Base-by-base conservation (phyloP, 2,113 vertebrate species). In the Triplophysa rosa region DNA sequence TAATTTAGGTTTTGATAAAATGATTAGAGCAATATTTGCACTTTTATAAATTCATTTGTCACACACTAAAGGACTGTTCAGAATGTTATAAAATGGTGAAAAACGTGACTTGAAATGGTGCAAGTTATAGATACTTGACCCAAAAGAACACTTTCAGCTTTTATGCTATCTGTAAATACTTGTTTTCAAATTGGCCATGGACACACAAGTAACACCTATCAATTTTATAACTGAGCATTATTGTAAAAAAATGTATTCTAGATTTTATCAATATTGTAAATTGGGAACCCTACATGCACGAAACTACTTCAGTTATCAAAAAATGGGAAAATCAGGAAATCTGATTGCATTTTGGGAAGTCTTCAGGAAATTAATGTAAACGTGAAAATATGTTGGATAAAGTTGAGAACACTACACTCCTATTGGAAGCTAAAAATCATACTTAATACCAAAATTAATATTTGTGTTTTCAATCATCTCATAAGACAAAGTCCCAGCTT, bases 401-500 rank as follows among this genome's bases (percentile, higher is more conserved):
- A 52, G 49, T 4, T 14, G 4, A 17, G 5, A 52, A 52, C 14
- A 49, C 13, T 14, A 17, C 4, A 52, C 1, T 52, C 1, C 0
- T 16, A 17, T 14, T 52, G 14, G 13, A 14, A 17, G 1, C 10
- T 52, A 5, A 52, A 14, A 17, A 14, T 52, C 14, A 52, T 5
- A 52, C 14, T 52, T 17, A 21, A 58, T 19, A 58, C 54, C n/a
- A 52, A 14, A 4, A 52, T 4, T 16, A 17, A 52, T 52, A 17
- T 52, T 17, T 52, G 47, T 14, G 54, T n/a, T 58, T 58, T n/a
- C 54, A 58, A 21, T 21, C 17, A 19, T 62, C 37, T 62, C 21
- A 74, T 37, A 66, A 14, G 17, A 47, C 64, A 72, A 77, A 67
- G 24, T 26, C 68, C 79, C 67, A 82, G 75, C 61, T 79, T 80